phyloP scores from a whole-genome alignment of 2,797 vertebrate genomes.

The Gobio occitaniae region DNA sequence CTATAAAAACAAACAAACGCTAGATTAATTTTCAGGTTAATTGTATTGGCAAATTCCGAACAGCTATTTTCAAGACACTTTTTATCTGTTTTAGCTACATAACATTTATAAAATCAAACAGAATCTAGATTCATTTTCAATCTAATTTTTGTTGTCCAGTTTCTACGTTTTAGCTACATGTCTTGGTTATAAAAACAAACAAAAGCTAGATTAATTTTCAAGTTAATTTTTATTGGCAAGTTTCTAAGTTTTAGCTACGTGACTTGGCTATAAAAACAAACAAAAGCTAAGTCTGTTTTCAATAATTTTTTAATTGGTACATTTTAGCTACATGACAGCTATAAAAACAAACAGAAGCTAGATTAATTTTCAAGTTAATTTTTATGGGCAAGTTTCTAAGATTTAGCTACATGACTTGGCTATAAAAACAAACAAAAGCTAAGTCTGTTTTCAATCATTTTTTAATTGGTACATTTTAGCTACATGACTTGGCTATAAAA shows the following conservation, averaged over 20 bases:
- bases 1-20: not conserved
- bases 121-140: not conserved
- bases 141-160: not conserved
- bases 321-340: too few species aligned
- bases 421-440: too few species aligned
- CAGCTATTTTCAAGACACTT: too few species aligned
- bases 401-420: too few species aligned
- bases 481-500: too few species aligned
- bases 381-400: not conserved
- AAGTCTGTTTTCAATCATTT: rapidly evolving
- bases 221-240: not conserved
- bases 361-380: too few species aligned
- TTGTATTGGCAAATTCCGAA: too few species aligned
- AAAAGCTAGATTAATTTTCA: not conserved
- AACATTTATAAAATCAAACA: not conserved
- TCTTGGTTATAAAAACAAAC: not conserved
- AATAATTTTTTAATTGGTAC: too few species aligned
- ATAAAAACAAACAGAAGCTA: too few species aligned
- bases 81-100: too few species aligned
- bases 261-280: too few species aligned
- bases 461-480: too few species aligned
- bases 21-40: not conserved
- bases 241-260: not conserved
- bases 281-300: rapidly evolving
- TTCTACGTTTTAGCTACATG: not conserved